Evolutionary conservation across 1,140 invertebrate species (phyloP).

Genomic region (Tenebrio molitor): DNA sequence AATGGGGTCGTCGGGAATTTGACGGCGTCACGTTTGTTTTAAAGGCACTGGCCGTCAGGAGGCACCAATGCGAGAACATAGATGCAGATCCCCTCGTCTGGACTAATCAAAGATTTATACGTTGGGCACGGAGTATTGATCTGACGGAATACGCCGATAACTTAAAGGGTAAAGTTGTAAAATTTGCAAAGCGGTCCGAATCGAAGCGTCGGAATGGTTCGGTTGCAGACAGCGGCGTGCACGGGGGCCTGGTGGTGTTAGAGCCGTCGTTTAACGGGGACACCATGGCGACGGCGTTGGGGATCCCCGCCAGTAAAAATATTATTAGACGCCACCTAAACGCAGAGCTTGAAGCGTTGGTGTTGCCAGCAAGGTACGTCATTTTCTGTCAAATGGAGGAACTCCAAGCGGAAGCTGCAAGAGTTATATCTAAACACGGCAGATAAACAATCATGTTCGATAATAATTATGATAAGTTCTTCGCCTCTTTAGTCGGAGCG

Average conservation of each 20-base stretch:
- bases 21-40: constrained; percentile 8
- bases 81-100: constrained; percentile 94
- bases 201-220: not conserved
- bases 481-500: constrained; percentile 9
- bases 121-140: constrained; percentile 94
- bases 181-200: not conserved
- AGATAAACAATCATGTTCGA: constrained; percentile 58
- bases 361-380: constrained; percentile 91
- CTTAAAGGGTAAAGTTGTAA: constrained; percentile 80
- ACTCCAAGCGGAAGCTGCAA: constrained; percentile 75
- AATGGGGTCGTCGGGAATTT: not conserved
- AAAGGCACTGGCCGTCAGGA: constrained; percentile 87
- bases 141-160: constrained; percentile 94
- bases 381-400: constrained; percentile 84
- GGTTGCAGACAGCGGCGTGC: constrained; percentile 87
- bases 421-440: constrained; percentile 65
- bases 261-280: constrained; percentile 95
- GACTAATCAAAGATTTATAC: constrained; percentile 94
- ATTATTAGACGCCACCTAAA: constrained; percentile 92
- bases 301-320: constrained; percentile 93
- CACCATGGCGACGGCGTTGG: constrained; percentile 92
- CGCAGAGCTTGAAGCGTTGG: constrained; percentile 89
- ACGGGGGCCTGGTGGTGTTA: constrained; percentile 91
- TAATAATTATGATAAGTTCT: constrained; percentile 42
- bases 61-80: constrained; percentile 88